phyloP scores from a whole-genome alignment of 2,888 invertebrate genomes.

The Cantharis flavilabris region DNA sequence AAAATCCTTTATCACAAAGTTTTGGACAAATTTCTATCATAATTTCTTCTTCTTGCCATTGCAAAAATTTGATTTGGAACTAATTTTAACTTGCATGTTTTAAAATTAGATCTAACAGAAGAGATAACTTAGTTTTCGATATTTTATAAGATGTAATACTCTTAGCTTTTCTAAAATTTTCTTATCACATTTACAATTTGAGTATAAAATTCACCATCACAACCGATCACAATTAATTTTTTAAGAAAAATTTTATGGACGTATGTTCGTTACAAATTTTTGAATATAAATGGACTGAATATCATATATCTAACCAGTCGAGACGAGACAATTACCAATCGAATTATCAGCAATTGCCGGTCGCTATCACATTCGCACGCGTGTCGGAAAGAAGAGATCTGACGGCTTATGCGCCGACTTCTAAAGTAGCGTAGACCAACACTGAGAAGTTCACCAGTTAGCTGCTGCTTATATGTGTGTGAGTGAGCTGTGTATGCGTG shows the following conservation, averaged over 20 bases:
- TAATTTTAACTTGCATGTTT: constrained; percentile 12
- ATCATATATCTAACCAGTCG: constrained; percentile 25
- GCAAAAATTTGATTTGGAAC: constrained; percentile 14
- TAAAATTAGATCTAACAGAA: neutral
- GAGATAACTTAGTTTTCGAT: neutral
- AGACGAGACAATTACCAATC: constrained; percentile 29
- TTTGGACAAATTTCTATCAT: constrained; percentile 19
- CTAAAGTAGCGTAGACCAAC: constrained; percentile 40
- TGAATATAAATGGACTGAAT: constrained; percentile 17
- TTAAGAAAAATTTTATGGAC: constrained; percentile 6
- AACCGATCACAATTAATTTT: constrained; percentile 13
- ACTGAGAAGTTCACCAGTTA: constrained; percentile 44
- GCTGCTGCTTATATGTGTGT: constrained; percentile 46
- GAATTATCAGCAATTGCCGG: constrained; percentile 32
- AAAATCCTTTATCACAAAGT: constrained; percentile 1
- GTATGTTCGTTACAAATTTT: constrained; percentile 9
- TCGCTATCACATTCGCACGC: constrained; percentile 36
- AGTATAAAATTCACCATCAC: constrained; percentile 8
- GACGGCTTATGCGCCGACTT: constrained; percentile 35
- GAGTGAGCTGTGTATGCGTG: constrained; percentile 43
- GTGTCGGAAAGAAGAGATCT: constrained; percentile 37
- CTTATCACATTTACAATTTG: constrained; percentile 13
- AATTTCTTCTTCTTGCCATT: constrained; percentile 26
- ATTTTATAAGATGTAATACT: neutral
- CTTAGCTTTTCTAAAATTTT: neutral